These are phyloP conservation scores for Psilopogon haemacephalus DNA, from an alignment of 2,113 vertebrate genomes.

Conservation along the genomic window DNA sequence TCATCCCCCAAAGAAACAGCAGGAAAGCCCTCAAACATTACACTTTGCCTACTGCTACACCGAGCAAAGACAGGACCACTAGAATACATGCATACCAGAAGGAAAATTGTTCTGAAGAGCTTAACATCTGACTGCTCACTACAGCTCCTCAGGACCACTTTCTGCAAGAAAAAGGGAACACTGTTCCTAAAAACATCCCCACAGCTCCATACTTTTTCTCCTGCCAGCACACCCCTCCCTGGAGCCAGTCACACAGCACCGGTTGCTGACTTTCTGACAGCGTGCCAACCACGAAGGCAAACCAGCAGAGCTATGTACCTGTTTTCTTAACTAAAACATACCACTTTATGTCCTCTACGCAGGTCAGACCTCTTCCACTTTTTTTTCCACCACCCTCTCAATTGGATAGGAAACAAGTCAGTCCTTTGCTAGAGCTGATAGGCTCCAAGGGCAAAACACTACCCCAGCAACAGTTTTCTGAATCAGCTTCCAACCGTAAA, in stretches of 20 bases:
- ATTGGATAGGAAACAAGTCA: neutral
- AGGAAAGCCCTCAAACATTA: neutral
- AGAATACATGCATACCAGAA: fast-evolving
- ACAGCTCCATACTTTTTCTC: neutral
- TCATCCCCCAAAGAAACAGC: neutral
- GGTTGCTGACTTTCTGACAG: neutral
- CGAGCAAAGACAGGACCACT: neutral
- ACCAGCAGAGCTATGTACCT: fast-evolving
- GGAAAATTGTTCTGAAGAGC: neutral
- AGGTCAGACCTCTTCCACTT: neutral
- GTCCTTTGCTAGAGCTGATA: neutral
- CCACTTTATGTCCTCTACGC: neutral
- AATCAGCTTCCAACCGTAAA: conserved; percentile 10
- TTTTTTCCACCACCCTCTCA: neutral
- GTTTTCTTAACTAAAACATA: neutral
- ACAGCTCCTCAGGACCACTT: neutral
- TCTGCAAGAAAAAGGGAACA: neutral
- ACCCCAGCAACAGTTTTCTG: conserved; percentile 40
- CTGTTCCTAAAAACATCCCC: neutral
- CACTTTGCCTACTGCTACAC: neutral
- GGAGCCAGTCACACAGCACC: neutral
- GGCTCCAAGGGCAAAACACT: conserved; percentile 45
- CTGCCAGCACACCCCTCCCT: neutral
- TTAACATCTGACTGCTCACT: neutral
- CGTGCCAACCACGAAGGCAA: neutral